These are phyloP conservation scores for Anoplolepis gracilipes DNA, from an alignment of 1,140 invertebrate genomes.

Conservation along the genomic window DNA sequence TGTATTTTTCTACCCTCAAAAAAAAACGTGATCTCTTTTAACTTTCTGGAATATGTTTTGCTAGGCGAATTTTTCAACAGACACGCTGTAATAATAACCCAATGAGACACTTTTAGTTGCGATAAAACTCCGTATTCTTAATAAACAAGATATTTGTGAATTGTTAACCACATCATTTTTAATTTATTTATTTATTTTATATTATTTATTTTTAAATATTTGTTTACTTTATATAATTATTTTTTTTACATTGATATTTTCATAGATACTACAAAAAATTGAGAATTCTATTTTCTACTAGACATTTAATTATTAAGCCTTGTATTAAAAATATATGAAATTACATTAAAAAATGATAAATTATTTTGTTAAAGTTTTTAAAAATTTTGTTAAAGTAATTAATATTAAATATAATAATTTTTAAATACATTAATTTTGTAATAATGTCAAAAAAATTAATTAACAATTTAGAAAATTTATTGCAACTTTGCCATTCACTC, in stretches of 20 bases:
- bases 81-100: conserved; percentile 38
- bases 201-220: background rate
- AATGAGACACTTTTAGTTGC: conserved; percentile 57
- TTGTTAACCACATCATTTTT: background rate
- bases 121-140: background rate
- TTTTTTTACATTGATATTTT: no score
- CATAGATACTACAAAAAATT: no score
- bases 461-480: background rate
- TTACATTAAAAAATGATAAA: background rate
- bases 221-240: background rate
- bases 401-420: background rate
- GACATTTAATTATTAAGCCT: no score
- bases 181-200: background rate
- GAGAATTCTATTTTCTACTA: no score
- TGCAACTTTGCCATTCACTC: background rate
- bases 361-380: no score
- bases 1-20: background rate
- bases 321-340: background rate
- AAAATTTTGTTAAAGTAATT: background rate
- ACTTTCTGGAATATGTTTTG: background rate
- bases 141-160: background rate
- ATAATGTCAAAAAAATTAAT: background rate
- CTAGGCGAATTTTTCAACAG: background rate
- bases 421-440: background rate
- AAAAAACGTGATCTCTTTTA: background rate